Conservation (phyloP, 2,113 vertebrate genomes). For the Pantherophis guttatus region DNA sequence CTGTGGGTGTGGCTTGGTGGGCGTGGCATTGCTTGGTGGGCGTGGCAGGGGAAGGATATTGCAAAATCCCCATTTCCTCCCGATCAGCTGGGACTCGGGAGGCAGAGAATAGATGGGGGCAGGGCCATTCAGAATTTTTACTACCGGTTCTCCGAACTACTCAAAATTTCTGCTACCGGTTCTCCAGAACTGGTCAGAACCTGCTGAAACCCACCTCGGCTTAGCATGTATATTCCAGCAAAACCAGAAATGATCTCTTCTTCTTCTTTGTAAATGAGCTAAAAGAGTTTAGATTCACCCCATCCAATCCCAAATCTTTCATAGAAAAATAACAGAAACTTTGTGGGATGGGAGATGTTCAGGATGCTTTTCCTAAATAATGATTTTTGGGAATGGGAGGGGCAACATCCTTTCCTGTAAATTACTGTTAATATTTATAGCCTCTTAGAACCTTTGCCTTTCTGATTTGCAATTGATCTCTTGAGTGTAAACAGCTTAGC, state of each 20-base stretch:
- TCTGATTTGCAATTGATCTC: constrained; percentile 59
- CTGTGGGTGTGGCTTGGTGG: too few relatives aligned
- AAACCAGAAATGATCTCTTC: not conserved
- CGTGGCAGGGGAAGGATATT: too few relatives aligned
- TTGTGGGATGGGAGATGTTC: constrained; percentile 30
- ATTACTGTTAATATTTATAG: constrained; percentile 10
- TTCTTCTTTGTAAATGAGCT: not conserved
- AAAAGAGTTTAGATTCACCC: not conserved
- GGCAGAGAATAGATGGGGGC: too few relatives aligned
- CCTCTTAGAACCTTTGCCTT: constrained; percentile 48
- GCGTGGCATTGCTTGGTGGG: too few relatives aligned
- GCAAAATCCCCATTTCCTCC: too few relatives aligned
- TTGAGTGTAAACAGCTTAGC: constrained; percentile 56
- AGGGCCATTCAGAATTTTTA: too few relatives aligned
- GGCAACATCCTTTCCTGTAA: constrained; percentile 33
- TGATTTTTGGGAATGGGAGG: constrained; percentile 28
- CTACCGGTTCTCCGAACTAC: too few relatives aligned
- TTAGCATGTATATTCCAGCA: not conserved
- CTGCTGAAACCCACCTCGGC: too few relatives aligned
- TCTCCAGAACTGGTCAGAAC: too few relatives aligned
- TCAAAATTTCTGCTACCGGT: too few relatives aligned
- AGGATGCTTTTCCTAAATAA: constrained; percentile 45
- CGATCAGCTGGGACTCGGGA: too few relatives aligned
- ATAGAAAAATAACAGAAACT: not conserved
- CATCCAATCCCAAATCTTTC: not conserved